Percentiles rank a stretch among this genome's conserved stretches.
Conservation (phyloP, 2,113 vertebrate species). For the Colossoma macropomum region DNA sequence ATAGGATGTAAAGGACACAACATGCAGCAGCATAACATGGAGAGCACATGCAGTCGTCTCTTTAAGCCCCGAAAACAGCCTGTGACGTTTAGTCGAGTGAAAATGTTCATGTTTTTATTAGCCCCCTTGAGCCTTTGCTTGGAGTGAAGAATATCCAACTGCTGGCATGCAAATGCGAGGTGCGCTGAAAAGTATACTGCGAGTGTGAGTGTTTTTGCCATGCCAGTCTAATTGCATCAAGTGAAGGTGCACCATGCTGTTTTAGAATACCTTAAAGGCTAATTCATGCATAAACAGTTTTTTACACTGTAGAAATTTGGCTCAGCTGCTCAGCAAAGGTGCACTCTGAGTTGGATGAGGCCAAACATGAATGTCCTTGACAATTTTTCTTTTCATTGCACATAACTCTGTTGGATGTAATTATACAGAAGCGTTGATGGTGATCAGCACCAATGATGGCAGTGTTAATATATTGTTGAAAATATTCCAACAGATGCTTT, state of each 20-base stretch:
- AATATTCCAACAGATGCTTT: conserved; percentile 39
- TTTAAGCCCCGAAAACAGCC: conserved; percentile 12
- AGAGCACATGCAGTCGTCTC: background rate
- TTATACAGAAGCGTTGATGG: conserved; percentile 9
- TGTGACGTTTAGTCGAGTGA: conserved; percentile 1
- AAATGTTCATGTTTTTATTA: background rate
- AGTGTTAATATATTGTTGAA: conserved; percentile 6
- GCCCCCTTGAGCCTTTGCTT: background rate
- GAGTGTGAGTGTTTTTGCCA: conserved; percentile 22
- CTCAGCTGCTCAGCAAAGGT: conserved; percentile 26
- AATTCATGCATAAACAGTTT: conserved; percentile 5
- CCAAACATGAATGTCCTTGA: conserved; percentile 37
- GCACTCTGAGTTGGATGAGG: background rate
- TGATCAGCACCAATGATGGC: conserved; percentile 2
- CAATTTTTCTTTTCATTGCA: conserved; percentile 6
- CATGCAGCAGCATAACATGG: background rate
- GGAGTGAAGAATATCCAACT: conserved; percentile 5
- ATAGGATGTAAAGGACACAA: background rate
- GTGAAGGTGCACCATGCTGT: conserved; percentile 5
- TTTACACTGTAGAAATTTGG: conserved; percentile 25
- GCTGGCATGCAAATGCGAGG: conserved; percentile 4
- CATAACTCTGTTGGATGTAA: conserved; percentile 14
- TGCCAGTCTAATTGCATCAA: conserved; percentile 7
- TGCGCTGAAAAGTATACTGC: background rate
- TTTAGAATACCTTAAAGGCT: conserved; percentile 7